Conservation (phyloP, 2,888 invertebrate genomes). For the Drosophila mayaguana region DNA sequence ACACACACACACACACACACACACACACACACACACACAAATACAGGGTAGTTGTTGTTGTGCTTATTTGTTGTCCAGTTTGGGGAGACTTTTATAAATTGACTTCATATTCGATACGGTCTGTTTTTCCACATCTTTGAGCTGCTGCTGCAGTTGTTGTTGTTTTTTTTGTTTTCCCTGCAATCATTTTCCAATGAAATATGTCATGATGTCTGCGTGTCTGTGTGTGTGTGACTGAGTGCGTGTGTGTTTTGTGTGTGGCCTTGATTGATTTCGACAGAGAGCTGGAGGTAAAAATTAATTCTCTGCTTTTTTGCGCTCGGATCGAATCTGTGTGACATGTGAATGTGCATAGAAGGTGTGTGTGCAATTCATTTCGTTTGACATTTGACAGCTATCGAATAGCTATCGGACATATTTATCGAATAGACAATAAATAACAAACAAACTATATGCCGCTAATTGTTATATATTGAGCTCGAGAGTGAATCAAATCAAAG, state of each 20-base stretch:
- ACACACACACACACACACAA: conserved; percentile 8
- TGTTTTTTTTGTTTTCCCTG: conserved; percentile 49
- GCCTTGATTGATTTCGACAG: conserved; percentile 67
- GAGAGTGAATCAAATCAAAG: background rate
- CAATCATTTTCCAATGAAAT: conserved; percentile 78
- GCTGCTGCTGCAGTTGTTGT: conserved; percentile 33
- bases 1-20: conserved; percentile 20
- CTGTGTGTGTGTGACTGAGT: conserved; percentile 3
- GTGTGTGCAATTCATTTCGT: conserved; percentile 63
- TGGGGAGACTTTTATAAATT: conserved; percentile 72
- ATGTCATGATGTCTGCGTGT: conserved; percentile 41
- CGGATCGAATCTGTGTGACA: conserved; percentile 30
- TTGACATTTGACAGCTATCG: conserved; percentile 60
- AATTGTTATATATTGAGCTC: conserved; percentile 13
- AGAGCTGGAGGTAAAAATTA: conserved; percentile 39
- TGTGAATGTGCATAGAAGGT: conserved; percentile 36
- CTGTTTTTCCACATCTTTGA: conserved; percentile 63
- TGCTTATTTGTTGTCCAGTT: conserved; percentile 67
- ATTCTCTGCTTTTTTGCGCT: conserved; percentile 24
- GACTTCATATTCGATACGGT: conserved; percentile 73
- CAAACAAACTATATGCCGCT: conserved; percentile 4
- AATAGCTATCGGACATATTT: conserved; percentile 61
- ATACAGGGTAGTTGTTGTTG: conserved; percentile 9
- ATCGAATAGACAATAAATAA: conserved; percentile 42
- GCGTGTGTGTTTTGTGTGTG: conserved; percentile 48